Base-by-base conservation (phyloP, 2,888 invertebrate genomes). In the Gymnosoma rotundatum region DNA sequence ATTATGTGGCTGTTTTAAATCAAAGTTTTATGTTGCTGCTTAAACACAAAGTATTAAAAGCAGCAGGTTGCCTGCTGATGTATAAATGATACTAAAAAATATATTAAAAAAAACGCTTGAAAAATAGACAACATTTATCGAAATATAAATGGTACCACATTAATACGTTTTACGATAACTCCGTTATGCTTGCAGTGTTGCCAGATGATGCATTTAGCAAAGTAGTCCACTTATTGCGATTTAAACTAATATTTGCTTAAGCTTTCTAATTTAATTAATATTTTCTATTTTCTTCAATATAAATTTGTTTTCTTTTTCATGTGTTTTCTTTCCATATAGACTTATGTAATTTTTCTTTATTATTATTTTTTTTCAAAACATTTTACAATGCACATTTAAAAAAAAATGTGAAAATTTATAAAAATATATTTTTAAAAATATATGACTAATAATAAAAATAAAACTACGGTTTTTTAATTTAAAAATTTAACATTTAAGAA, bases 401-500 rank as follows among this genome's bases (percentile, higher is more conserved):
- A 69, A 69, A 56, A 64, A 72, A 58, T 50, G 18, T 38, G 48
- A 48, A 75, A 45, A 25, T 66, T 78, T 61, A 25, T 14, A 42
- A 48, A 48, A 48, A 48, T 6, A 48, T 18, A 50, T 18, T 18
- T 61, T 9, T 56, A 66, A 14, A 25, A 66, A 58, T 45, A 36
- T 45, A 21, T 21, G 18, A 12, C 42, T 36, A 72, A 50, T 52
- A 50, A 18, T 63, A 60, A 61, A 32, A 74, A 81, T 78, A 70
- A 69, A 78, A 84, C 73, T 84, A 81, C 45, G 63, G 64, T 66
- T 72, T 81, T 74, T 56, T 48, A 72, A 58, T 69, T 67, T 63
- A 80, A 73, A 56, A 20, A 66, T 58, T 52, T 56, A 78, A 80
- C 60, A 83, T 63, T 16, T 25, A 56, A 18, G 67, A 78, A 61